These are phyloP conservation scores for Neoniphon sammara DNA, from an alignment of 2,797 vertebrate species.

Conservation along the genomic window DNA sequence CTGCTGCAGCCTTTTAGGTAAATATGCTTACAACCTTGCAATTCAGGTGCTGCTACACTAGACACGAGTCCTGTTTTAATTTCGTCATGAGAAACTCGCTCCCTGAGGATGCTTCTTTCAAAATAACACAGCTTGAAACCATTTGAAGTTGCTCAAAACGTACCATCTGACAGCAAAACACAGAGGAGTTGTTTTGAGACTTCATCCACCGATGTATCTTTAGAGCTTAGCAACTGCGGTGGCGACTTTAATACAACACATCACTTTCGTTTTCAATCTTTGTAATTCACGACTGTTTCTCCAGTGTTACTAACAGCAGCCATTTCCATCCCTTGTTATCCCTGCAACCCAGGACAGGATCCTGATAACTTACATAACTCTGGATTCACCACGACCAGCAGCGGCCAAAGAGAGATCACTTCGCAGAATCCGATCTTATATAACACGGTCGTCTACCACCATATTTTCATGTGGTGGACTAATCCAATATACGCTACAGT, in stretches of 20 bases:
- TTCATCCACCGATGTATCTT: background rate
- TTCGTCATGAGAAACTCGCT: background rate
- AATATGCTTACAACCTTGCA: constrained; percentile 2
- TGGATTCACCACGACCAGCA: constrained; percentile 49
- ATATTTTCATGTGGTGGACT: constrained; percentile 31
- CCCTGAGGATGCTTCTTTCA: background rate
- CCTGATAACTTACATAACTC: constrained; percentile 67
- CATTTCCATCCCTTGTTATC: constrained; percentile 38
- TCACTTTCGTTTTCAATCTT: constrained; percentile 4
- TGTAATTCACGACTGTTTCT: background rate
- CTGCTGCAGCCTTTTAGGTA: background rate
- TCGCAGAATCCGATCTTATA: constrained; percentile 62
- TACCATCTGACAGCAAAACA: background rate
- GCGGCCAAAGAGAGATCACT: constrained; percentile 52
- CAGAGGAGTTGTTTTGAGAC: too few species aligned
- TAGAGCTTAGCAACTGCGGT: background rate
- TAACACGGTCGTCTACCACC: constrained; percentile 54
- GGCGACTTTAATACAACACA: background rate
- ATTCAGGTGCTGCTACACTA: background rate
- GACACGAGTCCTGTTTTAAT: background rate
- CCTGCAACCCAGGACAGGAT: constrained; percentile 43
- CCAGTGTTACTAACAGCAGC: constrained; percentile 3
- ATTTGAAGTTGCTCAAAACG: background rate
- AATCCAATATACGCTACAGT: constrained; percentile 25
- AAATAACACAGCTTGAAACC: background rate